These are phyloP conservation scores for Phasianus colchicus DNA, from an alignment of 2,113 vertebrate species.

Conservation along the genomic window DNA sequence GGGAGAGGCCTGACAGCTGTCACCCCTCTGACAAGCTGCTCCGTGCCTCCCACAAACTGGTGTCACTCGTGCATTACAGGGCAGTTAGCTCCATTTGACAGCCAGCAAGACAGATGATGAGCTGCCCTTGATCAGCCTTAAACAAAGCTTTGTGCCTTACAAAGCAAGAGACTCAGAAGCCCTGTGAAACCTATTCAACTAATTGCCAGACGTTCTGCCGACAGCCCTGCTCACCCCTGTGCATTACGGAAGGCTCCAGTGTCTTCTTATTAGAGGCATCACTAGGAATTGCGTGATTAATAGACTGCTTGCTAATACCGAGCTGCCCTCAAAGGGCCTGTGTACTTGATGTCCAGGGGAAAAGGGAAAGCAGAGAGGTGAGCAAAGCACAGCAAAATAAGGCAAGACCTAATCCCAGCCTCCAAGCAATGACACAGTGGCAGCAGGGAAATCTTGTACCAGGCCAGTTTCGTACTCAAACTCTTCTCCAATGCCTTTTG, in stretches of 20 bases:
- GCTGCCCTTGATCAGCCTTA: slow-evolving; percentile 51
- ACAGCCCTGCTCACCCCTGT: not conserved
- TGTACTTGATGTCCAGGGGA: not conserved
- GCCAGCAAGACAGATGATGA: slow-evolving; percentile 35
- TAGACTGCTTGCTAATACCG: not conserved
- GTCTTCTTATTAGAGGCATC: slow-evolving; percentile 21
- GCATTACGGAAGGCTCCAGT: slow-evolving; percentile 24
- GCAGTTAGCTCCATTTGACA: slow-evolving; percentile 47
- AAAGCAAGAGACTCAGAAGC: not conserved
- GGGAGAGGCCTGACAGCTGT: not conserved
- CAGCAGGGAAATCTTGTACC: not conserved
- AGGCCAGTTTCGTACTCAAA: not conserved
- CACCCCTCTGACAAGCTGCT: not conserved
- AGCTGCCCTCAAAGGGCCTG: not conserved
- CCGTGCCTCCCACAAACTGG: not conserved
- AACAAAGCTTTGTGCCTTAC: slow-evolving; percentile 24
- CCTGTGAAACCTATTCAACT: slow-evolving; percentile 38
- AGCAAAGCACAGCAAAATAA: not conserved
- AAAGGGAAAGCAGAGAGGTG: not conserved
- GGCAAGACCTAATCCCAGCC: not conserved
- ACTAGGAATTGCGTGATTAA: slow-evolving; percentile 45
- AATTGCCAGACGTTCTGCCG: not conserved
- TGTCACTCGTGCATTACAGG: not conserved
- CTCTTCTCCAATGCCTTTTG: not conserved
- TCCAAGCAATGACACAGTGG: not conserved